Evolutionary conservation across 2,113 vertebrate species (phyloP).

Genomic region (Podilymbus podiceps): DNA sequence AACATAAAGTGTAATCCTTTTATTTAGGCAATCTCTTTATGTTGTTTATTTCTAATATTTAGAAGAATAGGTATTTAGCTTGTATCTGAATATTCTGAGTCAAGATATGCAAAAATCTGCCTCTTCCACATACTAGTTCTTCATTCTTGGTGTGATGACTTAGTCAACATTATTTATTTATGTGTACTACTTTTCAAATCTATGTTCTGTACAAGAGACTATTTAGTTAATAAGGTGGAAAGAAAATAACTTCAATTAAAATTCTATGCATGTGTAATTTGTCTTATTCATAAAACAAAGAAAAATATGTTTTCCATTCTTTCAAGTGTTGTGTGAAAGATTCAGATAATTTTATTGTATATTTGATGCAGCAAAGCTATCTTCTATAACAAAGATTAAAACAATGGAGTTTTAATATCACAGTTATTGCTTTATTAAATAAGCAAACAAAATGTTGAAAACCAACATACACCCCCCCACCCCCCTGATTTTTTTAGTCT

Average conservation of each 20-base stretch:
- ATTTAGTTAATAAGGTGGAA: background rate
- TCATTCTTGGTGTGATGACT: background rate
- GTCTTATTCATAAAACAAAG: background rate
- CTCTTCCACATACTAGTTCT: background rate
- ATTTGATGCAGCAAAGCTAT: background rate
- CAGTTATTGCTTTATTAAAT: background rate
- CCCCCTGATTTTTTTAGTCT: background rate
- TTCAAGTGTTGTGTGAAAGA: background rate
- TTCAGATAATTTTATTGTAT: background rate
- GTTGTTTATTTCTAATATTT: background rate
- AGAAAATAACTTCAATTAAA: background rate
- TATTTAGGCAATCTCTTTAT: background rate
- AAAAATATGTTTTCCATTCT: background rate
- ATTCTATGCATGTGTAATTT: background rate
- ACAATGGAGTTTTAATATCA: background rate
- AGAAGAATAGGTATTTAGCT: background rate
- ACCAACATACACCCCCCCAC: fast-evolving
- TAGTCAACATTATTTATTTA: background rate
- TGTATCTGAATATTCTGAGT: background rate
- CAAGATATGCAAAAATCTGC: background rate
- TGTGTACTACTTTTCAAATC: background rate
- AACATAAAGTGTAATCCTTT: background rate
- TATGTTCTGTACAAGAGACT: background rate
- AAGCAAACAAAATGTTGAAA: background rate
- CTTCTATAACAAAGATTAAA: background rate